Percentiles rank a stretch among this genome's conserved stretches.
Evolutionary conservation across 2,888 invertebrate genomes (phyloP).

Genomic region (Cremastinae sp.): DNA sequence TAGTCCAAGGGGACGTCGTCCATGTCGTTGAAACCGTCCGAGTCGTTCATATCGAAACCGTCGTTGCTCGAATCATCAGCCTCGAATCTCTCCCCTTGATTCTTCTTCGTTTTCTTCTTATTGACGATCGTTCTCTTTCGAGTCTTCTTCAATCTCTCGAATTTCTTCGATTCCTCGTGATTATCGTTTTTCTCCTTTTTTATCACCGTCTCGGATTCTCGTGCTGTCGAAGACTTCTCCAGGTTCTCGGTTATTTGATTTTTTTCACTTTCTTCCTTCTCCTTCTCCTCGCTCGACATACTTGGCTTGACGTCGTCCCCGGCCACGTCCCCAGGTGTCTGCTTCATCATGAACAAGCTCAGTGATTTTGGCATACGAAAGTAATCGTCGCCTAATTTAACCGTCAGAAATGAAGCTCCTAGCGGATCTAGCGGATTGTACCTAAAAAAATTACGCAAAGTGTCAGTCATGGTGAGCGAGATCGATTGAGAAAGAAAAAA

Average conservation of each 20-base stretch:
- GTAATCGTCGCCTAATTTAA: conserved; percentile 74
- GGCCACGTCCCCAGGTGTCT: conserved; percentile 62
- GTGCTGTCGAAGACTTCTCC: too few relatives aligned
- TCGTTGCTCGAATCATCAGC: conserved; percentile 12
- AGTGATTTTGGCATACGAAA: conserved; percentile 75
- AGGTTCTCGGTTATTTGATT: conserved; percentile 1
- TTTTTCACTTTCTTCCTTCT: conserved; percentile 19
- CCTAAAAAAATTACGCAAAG: conserved; percentile 72
- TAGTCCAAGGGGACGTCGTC: conserved; percentile 70
- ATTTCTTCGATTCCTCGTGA: not conserved
- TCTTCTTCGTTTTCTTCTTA: conserved; percentile 37
- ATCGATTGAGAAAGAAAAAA: not conserved
- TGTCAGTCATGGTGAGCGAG: conserved; percentile 64
- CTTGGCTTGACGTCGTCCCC: not conserved
- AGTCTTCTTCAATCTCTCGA: conserved; percentile 4
- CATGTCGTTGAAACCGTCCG: conserved; percentile 64
- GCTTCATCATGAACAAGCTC: conserved; percentile 74
- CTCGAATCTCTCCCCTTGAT: conserved; percentile 9
- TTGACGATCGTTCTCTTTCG: conserved; percentile 6
- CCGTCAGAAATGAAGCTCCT: conserved; percentile 73
- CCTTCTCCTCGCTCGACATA: not conserved
- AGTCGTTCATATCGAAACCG: conserved; percentile 25
- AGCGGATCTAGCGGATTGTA: conserved; percentile 72
- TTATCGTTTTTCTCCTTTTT: not conserved
- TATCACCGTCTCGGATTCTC: not conserved